Evolutionary conservation across 2,888 invertebrate species (phyloP).

Genomic region (Nephrotoma guestfalica): DNA sequence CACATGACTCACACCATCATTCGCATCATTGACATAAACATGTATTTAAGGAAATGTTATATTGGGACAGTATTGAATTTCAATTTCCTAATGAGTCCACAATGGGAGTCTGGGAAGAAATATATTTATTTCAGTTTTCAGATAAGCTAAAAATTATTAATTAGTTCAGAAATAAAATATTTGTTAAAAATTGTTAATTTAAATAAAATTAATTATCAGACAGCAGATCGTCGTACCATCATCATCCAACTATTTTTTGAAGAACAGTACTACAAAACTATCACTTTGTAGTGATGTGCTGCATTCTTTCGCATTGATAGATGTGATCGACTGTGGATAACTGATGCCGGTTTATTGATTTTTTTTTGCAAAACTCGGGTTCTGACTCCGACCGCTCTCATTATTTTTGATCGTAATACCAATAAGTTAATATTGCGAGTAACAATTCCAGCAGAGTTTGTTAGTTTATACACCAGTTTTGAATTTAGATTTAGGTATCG

Average conservation of each 20-base stretch:
- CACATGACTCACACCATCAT: no score
- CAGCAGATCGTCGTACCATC: constrained; percentile 58
- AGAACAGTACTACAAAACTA: constrained; percentile 42
- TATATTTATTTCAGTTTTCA: no score
- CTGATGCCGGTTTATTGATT: constrained; percentile 65
- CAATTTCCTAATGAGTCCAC: no score
- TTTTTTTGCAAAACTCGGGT: constrained; percentile 49
- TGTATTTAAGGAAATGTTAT: no score
- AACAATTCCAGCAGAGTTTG: constrained; percentile 40
- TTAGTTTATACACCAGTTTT: background rate
- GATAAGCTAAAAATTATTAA: background rate
- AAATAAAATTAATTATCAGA: constrained; percentile 19
- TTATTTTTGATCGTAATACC: constrained; percentile 60
- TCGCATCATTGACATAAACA: no score
- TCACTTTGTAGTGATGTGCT: constrained; percentile 52
- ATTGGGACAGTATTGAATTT: no score
- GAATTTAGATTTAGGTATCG: background rate
- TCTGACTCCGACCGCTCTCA: constrained; percentile 46
- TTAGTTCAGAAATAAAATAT: no score
- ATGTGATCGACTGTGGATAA: constrained; percentile 69
- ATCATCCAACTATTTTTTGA: constrained; percentile 49
- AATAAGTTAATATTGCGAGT: constrained; percentile 55
- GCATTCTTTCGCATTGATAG: constrained; percentile 58
- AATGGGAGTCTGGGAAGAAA: no score
- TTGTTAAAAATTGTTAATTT: no score